Evolutionary conservation across 53 echinoderm and acorn worm species (phyloP).

Genomic region (Henricia sp.): DNA sequence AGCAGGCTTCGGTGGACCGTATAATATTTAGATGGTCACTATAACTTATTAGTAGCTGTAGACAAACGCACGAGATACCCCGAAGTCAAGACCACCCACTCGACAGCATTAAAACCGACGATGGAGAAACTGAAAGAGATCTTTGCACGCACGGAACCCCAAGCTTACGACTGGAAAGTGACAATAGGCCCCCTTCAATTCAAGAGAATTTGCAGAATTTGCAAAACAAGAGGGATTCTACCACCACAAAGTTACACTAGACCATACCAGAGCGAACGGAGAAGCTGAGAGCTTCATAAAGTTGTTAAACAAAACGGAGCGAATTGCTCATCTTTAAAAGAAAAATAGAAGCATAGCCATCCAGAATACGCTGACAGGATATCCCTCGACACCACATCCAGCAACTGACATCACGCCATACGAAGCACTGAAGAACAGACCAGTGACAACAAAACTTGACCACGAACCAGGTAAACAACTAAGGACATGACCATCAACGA

Average conservation of each 20-base stretch:
- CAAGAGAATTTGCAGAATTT: conserved; percentile 63
- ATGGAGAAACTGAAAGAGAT: conserved; percentile 55
- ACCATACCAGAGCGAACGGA: conserved; percentile 67
- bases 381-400: conserved; percentile 54
- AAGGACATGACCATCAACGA: conserved; percentile 14
- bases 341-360: conserved; percentile 18
- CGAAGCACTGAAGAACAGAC: conserved; percentile 54
- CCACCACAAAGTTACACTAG: conserved; percentile 66
- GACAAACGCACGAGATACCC: conserved; percentile 69
- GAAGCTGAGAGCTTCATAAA: conserved; percentile 75
- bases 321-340: conserved; percentile 37
- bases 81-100: conserved; percentile 62
- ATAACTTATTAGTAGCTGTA: conserved; percentile 57
- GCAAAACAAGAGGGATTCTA: conserved; percentile 63
- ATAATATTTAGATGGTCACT: conserved; percentile 65
- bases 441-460: conserved; percentile 58
- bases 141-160: conserved; percentile 63
- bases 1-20: conserved; percentile 70
- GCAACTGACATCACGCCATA: conserved; percentile 49
- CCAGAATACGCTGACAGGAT: conserved; percentile 50
- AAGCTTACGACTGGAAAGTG: conserved; percentile 54
- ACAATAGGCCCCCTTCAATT: conserved; percentile 69
- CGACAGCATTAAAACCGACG: conserved; percentile 62
- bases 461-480: not conserved
- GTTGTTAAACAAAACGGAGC: conserved; percentile 59